Percentiles rank a stretch among this genome's conserved stretches.
Evolutionary conservation across 2,113 vertebrate species (phyloP).

Genomic region (Uria aalge): DNA sequence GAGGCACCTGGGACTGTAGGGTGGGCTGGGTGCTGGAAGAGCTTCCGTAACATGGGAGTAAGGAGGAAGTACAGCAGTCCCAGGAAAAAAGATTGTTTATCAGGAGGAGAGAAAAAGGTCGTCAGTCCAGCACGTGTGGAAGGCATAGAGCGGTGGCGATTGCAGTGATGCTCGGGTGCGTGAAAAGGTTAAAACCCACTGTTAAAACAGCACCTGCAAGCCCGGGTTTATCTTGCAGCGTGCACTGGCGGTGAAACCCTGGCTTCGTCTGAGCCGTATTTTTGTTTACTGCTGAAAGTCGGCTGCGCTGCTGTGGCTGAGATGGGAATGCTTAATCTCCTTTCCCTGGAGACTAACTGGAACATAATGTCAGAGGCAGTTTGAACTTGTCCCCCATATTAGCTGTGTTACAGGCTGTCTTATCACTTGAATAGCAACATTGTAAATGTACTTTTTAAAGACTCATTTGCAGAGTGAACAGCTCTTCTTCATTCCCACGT

Average conservation of each 20-base stretch:
- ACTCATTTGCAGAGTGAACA: background rate
- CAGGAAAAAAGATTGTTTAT: background rate
- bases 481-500: background rate
- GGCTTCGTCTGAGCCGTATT: background rate
- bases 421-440: background rate
- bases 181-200: background rate
- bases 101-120: background rate
- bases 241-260: background rate
- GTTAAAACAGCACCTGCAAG: background rate
- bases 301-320: background rate
- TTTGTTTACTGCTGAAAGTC: background rate
- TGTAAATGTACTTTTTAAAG: background rate
- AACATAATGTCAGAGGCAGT: background rate
- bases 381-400: background rate
- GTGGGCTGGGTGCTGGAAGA: background rate
- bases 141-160: background rate
- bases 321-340: background rate
- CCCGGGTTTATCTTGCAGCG: background rate
- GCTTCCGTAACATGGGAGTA: too few species aligned
- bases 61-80: background rate
- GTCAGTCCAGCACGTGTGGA: background rate
- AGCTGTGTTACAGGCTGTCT: background rate
- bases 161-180: background rate
- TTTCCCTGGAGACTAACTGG: background rate
- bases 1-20: accelerated